A percentile compares a stretch with the other conserved stretches of the same genome.
phyloP scores from a whole-genome alignment of 2,888 invertebrate species.

The Pristionchus entomophagus region DNA sequence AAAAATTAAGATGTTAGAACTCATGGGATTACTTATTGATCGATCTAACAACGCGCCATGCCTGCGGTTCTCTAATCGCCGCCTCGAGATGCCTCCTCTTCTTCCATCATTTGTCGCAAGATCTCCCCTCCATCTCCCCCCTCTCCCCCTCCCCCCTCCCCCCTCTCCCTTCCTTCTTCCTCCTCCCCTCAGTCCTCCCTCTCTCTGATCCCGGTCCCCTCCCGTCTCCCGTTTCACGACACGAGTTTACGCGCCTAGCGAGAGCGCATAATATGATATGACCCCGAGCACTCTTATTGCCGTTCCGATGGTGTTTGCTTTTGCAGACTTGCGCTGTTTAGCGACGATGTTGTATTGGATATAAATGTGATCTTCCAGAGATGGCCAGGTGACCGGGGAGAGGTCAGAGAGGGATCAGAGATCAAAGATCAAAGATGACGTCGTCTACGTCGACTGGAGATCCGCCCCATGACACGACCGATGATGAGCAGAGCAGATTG shows the following conservation, averaged over 20 bases:
- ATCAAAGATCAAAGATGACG: constrained; percentile 39
- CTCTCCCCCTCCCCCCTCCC: not conserved
- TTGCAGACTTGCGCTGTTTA: not conserved
- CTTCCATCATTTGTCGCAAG: constrained; percentile 39
- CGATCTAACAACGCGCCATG: not conserved
- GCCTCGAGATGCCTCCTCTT: not conserved
- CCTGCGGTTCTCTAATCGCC: not conserved
- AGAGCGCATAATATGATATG: constrained; percentile 25
- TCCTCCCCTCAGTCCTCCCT: not conserved
- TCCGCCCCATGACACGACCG: constrained; percentile 43
- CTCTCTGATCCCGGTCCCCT: not conserved
- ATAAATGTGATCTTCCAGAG: too few relatives aligned
- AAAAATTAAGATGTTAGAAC: too few relatives aligned
- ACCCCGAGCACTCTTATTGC: not conserved
- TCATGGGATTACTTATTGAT: too few relatives aligned
- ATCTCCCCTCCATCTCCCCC: not conserved
- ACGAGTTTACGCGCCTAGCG: constrained; percentile 24
- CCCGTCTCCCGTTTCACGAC: constrained; percentile 9
- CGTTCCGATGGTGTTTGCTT: not conserved
- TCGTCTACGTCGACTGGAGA: constrained; percentile 33
- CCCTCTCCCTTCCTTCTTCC: too few relatives aligned
- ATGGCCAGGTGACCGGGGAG: not conserved
- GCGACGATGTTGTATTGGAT: too few relatives aligned
- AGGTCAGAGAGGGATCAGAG: not conserved
- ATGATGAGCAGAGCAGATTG: constrained; percentile 64